Evolutionary conservation across 30 jellyfish, hydroid and myxozoan species (phyloP), one percentile per base, ranked within the genome.

Genomic region (Catostylus mosaicus): DNA sequence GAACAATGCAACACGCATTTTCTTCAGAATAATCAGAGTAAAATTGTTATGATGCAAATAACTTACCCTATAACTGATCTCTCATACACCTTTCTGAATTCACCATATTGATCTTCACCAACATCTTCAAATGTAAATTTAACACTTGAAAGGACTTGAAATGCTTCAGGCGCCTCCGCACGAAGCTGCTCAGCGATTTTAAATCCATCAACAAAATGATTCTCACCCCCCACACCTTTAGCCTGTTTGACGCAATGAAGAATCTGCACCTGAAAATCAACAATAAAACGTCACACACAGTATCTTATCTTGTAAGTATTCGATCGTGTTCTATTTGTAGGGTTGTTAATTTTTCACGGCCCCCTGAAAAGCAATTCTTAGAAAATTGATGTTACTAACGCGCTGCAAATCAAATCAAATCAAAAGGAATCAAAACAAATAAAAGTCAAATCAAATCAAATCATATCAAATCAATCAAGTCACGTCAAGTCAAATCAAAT

Each of bases 51-150:
- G 2, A 10, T 10, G 5, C 60, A 1, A 10, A 50, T 60, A 24
- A 30, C 88, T 73, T 64, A 91, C 98, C 94, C 90, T 10, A 91
- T 91, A n/a, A 78, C 69, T 23, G 98, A 94, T 27, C 94, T 47
- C 74, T 91, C 98, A 33, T 26, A 78, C 19, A 48, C 70, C 81
- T 16, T 38, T 16, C 72, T 43, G 66, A 67, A 91, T 52, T 91
- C 96, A 0, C 98, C 98, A 65, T 68, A 62, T 33, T 1, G 48
- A 43, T 91, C 98, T 10, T 52, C 35, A 19, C 98, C 98, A 61
- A 77, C 61, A 57, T 84, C 96, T 35, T 69, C 52, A 47, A 77
- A 91, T 3, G 32, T 26, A 56, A 91, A 91, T 32, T 84, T 84
- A 29, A 85, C 93, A 5, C 77, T 70, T 7, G 96, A 62, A 19